phyloP scores from a whole-genome alignment of 2,113 vertebrate genomes.

The Chlorodrepanis virens region DNA sequence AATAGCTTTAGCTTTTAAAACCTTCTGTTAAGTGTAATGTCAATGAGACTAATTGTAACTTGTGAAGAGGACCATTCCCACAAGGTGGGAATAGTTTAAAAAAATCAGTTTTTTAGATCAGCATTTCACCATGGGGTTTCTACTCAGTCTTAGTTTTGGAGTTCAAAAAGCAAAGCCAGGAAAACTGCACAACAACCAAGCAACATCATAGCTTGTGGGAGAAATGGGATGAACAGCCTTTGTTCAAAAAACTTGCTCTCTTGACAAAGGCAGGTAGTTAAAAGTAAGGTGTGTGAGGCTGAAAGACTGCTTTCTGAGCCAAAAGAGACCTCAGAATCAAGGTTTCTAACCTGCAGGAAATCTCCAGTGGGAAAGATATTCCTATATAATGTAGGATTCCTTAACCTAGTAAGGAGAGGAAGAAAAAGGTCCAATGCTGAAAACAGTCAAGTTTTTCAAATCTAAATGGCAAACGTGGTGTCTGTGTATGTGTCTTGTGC shows the following conservation, averaged over 20 bases:
- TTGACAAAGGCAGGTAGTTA: background rate
- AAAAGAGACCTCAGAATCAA: background rate
- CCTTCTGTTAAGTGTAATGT: background rate
- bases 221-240: background rate
- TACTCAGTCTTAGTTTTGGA: background rate
- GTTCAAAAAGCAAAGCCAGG: background rate
- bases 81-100: too few relatives aligned
- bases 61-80: background rate
- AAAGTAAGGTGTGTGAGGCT: background rate
- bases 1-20: background rate
- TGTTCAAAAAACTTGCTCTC: background rate
- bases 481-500: background rate
- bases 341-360: background rate
- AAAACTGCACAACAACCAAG: background rate
- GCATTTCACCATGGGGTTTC: background rate
- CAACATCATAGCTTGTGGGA: background rate
- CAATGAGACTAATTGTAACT: background rate
- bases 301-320: background rate
- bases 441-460: background rate
- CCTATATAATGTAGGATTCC: background rate
- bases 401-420: background rate
- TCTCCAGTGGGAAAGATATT: background rate
- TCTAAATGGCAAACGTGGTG: background rate
- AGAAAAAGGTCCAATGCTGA: background rate
- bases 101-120: background rate